Percentiles rank a stretch among this genome's conserved stretches.
phyloP scores from a whole-genome alignment of 1,140 invertebrate species.

The Acromyrmex charruanus region DNA sequence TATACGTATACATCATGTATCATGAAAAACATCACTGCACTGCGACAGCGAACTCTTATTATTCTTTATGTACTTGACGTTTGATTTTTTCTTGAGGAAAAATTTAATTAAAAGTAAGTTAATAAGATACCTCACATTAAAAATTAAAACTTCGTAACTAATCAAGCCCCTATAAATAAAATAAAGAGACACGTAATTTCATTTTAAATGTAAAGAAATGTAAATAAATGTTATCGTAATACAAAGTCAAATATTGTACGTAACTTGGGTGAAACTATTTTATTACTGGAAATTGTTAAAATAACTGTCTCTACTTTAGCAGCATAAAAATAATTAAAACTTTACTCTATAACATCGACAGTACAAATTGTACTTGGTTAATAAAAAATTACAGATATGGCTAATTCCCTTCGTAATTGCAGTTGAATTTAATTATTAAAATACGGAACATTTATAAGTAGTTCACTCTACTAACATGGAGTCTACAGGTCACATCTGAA shows the following conservation, averaged over 20 bases:
- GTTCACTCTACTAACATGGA: neutral
- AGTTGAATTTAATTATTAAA: neutral
- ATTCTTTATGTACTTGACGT: constrained; percentile 10
- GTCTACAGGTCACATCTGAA: neutral
- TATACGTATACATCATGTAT: neutral
- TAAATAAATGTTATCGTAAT: neutral
- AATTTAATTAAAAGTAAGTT: constrained; percentile 19
- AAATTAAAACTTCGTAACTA: neutral
- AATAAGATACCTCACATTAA: neutral
- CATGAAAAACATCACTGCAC: neutral
- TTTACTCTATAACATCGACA: neutral
- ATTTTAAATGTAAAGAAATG: neutral
- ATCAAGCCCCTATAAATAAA: constrained; percentile 20
- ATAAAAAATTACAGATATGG: neutral
- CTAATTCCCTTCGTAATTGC: neutral
- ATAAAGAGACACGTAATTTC: neutral
- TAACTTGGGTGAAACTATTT: neutral
- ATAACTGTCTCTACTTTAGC: neutral
- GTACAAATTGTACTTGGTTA: neutral
- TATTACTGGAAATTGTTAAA: neutral
- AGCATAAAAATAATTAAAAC: constrained; percentile 25
- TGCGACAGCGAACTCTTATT: neutral
- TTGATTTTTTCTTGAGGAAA: constrained; percentile 18
- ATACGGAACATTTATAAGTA: neutral
- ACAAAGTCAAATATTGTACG: neutral